Evolutionary conservation across 1,140 invertebrate genomes (phyloP), one percentile per base, ranked within the genome.

Genomic region (Delia radicum): DNA sequence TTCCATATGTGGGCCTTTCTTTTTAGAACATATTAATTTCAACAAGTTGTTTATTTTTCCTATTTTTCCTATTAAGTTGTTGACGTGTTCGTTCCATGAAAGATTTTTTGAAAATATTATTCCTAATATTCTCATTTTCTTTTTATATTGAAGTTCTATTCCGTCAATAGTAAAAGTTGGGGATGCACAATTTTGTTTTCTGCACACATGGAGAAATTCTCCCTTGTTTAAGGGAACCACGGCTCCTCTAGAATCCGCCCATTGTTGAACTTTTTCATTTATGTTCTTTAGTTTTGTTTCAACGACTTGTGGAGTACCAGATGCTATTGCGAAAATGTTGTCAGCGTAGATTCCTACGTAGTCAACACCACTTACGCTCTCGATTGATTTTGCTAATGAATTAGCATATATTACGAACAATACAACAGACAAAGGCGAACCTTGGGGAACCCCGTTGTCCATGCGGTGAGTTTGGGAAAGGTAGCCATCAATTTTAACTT

Each of bases 321-420:
- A n/a, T 48, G 42, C 15, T 46, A 65, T 18, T n/a, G 63, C 63
- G n/a, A 65, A 65, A 3, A 65, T 65, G 61, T 63, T 63, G 61
- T 63, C 61, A 8, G 61, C 61, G 29, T 65, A 65, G 13, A 65
- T 31, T 31, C 63, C 27, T 2, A 67, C n/a, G 27, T 31, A 67
- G 10, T 67, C 63, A 5, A 67, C 13, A n/a, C 24, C 29, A 18
- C 8, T n/a, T n/a, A 4, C n/a, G 3, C 31, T 29, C 21, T 31
- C 13, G 15, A 67, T 15, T 24, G 27, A 3, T 18, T 29, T 67
- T 31, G 27, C 28, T 10, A 65, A 18, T 2, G 63, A 67, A n/a
- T 31, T 18, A 1, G 7, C 28, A 31, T n/a, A 31, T 12, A 67
- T 31, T 13, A 5, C 29, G 4, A 18, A 29, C 13, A 31, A 18